Conservation (phyloP, 2,113 vertebrate genomes). For the Peromyscus leucopus region DNA sequence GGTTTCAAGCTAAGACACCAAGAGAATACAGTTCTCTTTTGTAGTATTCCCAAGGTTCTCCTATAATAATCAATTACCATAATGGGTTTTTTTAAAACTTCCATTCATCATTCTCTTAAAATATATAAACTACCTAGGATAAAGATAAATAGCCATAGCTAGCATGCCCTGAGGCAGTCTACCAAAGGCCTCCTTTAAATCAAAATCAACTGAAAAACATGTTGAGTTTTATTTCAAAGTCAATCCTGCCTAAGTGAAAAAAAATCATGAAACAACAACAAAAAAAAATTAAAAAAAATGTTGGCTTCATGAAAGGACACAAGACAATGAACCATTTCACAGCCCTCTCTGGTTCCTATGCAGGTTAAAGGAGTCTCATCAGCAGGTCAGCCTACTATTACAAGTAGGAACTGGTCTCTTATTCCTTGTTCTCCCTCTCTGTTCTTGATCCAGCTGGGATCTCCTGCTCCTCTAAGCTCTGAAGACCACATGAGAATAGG, state of each 20-base stretch:
- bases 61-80: conserved; percentile 91
- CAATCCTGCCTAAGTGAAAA: conserved; percentile 69
- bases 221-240: conserved; percentile 87
- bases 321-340: conserved; percentile 2
- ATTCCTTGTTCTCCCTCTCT: too few relatives aligned
- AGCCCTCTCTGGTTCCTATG: not conserved
- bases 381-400: not conserved
- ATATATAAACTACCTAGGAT: conserved; percentile 89
- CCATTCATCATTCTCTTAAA: conserved; percentile 91
- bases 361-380: conserved; percentile 15
- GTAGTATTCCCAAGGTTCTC: conserved; percentile 87
- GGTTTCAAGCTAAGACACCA: conserved; percentile 87
- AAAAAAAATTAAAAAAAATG: conserved; percentile 68
- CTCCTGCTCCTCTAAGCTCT: too few relatives aligned
- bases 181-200: conserved; percentile 86
- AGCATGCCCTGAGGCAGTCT: conserved; percentile 82
- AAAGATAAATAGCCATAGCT: conserved; percentile 87
- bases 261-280: conserved; percentile 46
- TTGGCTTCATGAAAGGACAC: conserved; percentile 50
- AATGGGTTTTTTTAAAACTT: conserved; percentile 91
- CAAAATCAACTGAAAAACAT: conserved; percentile 86
- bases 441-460: too few relatives aligned
- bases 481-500: too few relatives aligned
- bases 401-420: not conserved
- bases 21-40: conserved; percentile 86